Evolutionary conservation across 2,113 vertebrate genomes (phyloP), one percentile per base, ranked within the genome.

Genomic region (Leucosticte australis): DNA sequence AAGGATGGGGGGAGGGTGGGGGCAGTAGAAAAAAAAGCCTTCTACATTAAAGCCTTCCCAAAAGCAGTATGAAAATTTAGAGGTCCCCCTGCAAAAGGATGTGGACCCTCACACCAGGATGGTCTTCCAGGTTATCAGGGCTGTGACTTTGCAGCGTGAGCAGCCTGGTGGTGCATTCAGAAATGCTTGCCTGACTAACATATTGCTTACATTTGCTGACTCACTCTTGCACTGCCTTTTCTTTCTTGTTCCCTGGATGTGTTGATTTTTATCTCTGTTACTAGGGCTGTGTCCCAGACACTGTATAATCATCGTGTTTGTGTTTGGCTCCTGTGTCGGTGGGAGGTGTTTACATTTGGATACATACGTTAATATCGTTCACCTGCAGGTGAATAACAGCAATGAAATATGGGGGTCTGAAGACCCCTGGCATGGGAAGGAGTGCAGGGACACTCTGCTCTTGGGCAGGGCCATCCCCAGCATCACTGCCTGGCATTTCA

Each of bases 221-320:
- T 97, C 94, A 97, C n/a, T 90, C 64, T 95, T 85, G 68, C 52
- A 77, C 75, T 95, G 87, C 75, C 94, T 90, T 89, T 95, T 79
- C 81, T 87, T 67, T 92, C 84, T 52, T 46, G 80, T 86, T 81
- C 74, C 75, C 83, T 91, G 80, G 47, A 41, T 95, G 68, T 82
- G 93, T 92, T 95, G 88, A 92, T 95, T 95, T 95, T 92, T 94
- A 88, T 94, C 95, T 94, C 81, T 80, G 87, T 83, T 94, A 92
- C 89, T 79, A 83, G 86, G 89, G 82, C 94, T 89, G 85, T 62
- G 80, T 55, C 84, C 73, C 78, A 92, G 91, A 94, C 83, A 9
- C 77, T 69, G 69, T 89, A 81, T 85, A 89, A 89, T 86, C 91
- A 70, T 89, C 2, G 1, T 90, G 77, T 83, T 83, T 87, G 68